Conservation (phyloP, 2,888 invertebrate species). For the Mamestra brassicae region DNA sequence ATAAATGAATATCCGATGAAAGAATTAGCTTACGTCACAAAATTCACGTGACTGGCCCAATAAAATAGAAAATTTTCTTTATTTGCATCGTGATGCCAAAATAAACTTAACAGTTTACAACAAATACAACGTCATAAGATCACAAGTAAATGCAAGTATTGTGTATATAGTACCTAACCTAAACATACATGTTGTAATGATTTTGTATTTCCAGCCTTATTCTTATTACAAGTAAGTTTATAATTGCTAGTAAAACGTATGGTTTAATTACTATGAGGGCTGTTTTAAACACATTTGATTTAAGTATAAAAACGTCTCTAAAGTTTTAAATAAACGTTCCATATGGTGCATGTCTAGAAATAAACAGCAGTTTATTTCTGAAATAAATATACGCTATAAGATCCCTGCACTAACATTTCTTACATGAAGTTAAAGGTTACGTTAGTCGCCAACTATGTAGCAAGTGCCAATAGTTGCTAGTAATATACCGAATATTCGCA, state of each 20-base stretch:
- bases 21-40: slow-evolving; percentile 10
- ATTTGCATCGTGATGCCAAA: slow-evolving; percentile 27
- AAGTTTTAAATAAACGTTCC: too few species aligned
- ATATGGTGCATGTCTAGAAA: too few species aligned
- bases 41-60: slow-evolving; percentile 7
- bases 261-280: background rate
- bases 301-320: background rate
- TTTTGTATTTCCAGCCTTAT: background rate
- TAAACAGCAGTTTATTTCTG: too few species aligned
- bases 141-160: slow-evolving; percentile 22
- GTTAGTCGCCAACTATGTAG: too few species aligned
- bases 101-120: slow-evolving; percentile 12
- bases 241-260: background rate
- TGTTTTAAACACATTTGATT: background rate
- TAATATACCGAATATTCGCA: too few species aligned
- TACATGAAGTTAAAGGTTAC: too few species aligned
- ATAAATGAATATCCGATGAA: slow-evolving; percentile 13
- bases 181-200: background rate
- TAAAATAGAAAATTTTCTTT: slow-evolving; percentile 2
- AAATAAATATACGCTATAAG: too few species aligned
- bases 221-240: background rate
- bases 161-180: background rate
- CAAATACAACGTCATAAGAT: slow-evolving; percentile 33
- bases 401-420: too few species aligned
- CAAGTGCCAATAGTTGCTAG: too few species aligned